Evolutionary conservation across 2,113 vertebrate genomes (phyloP).

Genomic region (Anolis carolinensis): DNA sequence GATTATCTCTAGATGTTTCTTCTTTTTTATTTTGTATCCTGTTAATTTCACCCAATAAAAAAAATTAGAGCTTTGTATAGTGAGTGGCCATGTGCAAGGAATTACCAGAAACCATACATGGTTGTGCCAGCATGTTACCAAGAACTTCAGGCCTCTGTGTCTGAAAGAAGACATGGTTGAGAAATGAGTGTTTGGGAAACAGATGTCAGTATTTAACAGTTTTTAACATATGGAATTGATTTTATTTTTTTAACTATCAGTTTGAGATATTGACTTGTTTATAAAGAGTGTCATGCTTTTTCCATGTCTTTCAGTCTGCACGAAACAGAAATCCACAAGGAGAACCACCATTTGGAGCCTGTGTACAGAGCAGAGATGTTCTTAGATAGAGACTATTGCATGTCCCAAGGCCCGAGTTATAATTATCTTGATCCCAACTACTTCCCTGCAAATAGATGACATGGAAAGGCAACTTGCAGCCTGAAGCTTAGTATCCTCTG

Average conservation of each 20-base stretch:
- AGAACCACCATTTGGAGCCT: conserved; percentile 92
- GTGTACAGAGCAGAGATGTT: conserved; percentile 90
- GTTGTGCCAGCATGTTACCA: too few relatives aligned
- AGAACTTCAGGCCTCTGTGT: background rate
- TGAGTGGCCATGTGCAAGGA: too few relatives aligned
- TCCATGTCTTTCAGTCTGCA: conserved; percentile 82
- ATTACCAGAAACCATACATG: too few relatives aligned
- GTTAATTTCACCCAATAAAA: too few relatives aligned
- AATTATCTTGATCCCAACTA: conserved; percentile 99
- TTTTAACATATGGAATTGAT: background rate
- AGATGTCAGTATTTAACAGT: background rate
- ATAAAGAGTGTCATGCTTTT: conserved; percentile 3
- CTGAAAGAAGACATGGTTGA: background rate
- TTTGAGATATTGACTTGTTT: conserved; percentile 6
- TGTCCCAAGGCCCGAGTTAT: conserved; percentile 93
- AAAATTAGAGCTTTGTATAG: too few relatives aligned
- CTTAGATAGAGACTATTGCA: conserved; percentile 99
- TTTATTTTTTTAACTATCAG: background rate
- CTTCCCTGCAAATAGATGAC: conserved; percentile 99
- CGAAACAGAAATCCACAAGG: conserved; percentile 95
- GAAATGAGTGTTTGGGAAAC: background rate
- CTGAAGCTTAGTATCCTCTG: conserved; percentile 70
- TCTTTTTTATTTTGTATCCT: too few relatives aligned
- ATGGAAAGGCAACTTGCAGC: conserved; percentile 79
- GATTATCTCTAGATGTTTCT: too few relatives aligned